Percentiles rank a stretch among this genome's conserved stretches.
These are phyloP conservation scores for Dynastes grantii DNA, from an alignment of 2,888 invertebrate genomes.

Conservation along the genomic window DNA sequence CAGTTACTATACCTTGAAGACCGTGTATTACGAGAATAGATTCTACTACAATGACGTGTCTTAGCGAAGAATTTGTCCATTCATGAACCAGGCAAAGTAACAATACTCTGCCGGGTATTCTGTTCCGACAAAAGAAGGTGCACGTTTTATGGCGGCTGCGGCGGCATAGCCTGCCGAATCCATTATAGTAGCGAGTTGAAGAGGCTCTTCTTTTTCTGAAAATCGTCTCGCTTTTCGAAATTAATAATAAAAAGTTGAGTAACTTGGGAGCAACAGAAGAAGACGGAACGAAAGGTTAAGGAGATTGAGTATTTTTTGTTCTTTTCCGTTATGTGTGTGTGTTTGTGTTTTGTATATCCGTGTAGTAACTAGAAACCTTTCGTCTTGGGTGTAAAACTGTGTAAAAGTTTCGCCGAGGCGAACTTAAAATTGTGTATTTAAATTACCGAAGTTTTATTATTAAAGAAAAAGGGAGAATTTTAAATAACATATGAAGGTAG, in stretches of 20 bases:
- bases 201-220: slow-evolving; percentile 5
- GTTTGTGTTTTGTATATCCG: background rate
- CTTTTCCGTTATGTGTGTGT: slow-evolving; percentile 1
- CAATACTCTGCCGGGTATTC: slow-evolving; percentile 19
- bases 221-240: slow-evolving; percentile 32
- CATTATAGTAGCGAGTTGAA: slow-evolving; percentile 22
- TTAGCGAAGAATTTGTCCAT: slow-evolving; percentile 40
- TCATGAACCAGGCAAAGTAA: slow-evolving; percentile 7
- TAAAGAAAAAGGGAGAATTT: slow-evolving; percentile 34
- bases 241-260: slow-evolving; percentile 43
- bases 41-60: background rate
- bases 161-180: slow-evolving; percentile 1
- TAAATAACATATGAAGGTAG: slow-evolving; percentile 41
- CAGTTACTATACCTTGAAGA: too few species aligned
- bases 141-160: slow-evolving; percentile 15
- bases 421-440: slow-evolving; percentile 49
- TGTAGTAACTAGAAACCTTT: background rate
- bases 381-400: background rate
- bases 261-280: background rate
- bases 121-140: slow-evolving; percentile 33
- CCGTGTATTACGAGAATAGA: background rate
- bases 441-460: slow-evolving; percentile 47
- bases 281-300: background rate
- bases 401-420: background rate
- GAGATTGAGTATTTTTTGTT: slow-evolving; percentile 20